phyloP scores from a whole-genome alignment of 2,113 vertebrate species.

The Notarius quadriscutis region DNA sequence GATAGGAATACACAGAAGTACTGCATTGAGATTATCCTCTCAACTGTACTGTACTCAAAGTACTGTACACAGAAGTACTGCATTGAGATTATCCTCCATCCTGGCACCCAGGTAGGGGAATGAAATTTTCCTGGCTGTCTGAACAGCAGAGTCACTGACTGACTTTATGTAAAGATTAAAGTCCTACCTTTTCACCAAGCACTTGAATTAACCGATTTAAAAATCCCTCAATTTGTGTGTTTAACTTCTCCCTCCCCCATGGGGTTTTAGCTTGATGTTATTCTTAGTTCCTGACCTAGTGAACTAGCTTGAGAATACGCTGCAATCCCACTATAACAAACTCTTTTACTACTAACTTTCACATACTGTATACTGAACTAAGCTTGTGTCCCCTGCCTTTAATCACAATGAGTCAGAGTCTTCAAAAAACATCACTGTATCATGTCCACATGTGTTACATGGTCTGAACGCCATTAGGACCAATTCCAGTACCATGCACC shows the following conservation, averaged over 20 bases:
- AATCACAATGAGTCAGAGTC: no score
- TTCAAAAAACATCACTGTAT: no score
- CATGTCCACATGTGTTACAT: no score
- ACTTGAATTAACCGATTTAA: background rate
- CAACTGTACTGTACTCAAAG: no score
- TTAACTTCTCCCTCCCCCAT: background rate
- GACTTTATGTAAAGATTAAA: background rate
- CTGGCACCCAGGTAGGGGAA: background rate
- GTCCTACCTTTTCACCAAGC: background rate
- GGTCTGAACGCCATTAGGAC: no score
- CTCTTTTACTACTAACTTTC: no score
- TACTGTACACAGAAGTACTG: background rate
- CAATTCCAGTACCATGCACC: no score
- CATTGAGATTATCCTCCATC: background rate
- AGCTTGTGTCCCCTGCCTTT: no score
- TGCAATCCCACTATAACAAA: no score
- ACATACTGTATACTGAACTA: no score
- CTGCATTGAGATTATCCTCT: background rate
- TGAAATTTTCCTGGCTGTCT: background rate
- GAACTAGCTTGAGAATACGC: background rate
- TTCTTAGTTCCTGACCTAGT: background rate
- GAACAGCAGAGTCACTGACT: background rate
- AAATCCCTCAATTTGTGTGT: background rate
- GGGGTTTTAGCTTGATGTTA: background rate
- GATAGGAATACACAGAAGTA: background rate